These are phyloP conservation scores for Trilocha varians DNA, from an alignment of 2,888 invertebrate genomes.

Conservation along the genomic window DNA sequence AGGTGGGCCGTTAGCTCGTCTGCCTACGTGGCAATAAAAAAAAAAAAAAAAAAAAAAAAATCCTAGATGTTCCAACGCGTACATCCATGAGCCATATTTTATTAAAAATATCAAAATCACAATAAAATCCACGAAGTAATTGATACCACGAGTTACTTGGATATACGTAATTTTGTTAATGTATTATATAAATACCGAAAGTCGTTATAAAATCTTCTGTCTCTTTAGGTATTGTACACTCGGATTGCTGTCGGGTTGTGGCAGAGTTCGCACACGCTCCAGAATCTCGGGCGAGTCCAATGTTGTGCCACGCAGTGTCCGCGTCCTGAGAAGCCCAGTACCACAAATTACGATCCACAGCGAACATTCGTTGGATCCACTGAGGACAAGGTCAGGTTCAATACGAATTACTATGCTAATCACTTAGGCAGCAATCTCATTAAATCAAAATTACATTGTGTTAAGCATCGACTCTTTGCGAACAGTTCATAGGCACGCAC, in stretches of 20 bases:
- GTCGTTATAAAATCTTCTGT: too few relatives aligned
- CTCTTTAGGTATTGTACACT: constrained; percentile 80
- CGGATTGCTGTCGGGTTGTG: constrained; percentile 88
- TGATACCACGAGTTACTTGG: too few relatives aligned
- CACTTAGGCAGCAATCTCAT: not conserved
- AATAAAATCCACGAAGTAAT: too few relatives aligned
- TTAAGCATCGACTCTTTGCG: not conserved
- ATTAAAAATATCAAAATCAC: too few relatives aligned
- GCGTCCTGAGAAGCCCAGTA: constrained; percentile 33
- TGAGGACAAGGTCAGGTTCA: constrained; percentile 40
- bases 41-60: too few relatives aligned
- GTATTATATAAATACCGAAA: too few relatives aligned
- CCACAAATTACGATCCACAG: constrained; percentile 34
- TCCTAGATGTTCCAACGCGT: too few relatives aligned
- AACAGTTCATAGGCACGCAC: not conserved
- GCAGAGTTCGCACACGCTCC: constrained; percentile 81
- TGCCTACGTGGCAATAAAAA: too few relatives aligned
- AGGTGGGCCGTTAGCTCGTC: too few relatives aligned
- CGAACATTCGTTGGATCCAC: constrained; percentile 42
- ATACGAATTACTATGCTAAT: not conserved
- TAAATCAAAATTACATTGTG: not conserved
- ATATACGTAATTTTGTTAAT: too few relatives aligned
- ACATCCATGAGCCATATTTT: too few relatives aligned
- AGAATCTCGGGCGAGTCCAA: constrained; percentile 54
- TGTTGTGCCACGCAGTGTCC: constrained; percentile 56